These are phyloP conservation scores for Scaptomyza cyrtandrae DNA, from an alignment of 2,888 invertebrate genomes.

Conservation along the genomic window DNA sequence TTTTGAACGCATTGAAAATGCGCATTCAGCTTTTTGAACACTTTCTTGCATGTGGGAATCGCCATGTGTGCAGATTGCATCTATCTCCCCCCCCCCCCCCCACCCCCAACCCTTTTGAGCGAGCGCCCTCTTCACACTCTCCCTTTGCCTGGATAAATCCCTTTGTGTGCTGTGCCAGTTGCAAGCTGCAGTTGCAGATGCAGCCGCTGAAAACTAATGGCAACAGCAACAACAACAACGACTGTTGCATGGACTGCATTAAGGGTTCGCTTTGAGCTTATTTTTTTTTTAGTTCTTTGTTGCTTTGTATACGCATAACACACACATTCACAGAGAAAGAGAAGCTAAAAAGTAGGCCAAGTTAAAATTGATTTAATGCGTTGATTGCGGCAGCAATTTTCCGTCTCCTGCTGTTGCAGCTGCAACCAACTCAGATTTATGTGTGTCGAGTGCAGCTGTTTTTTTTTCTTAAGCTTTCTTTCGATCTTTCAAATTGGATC, in stretches of 20 bases:
- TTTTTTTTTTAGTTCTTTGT: constrained; percentile 9
- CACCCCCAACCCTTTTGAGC: background rate
- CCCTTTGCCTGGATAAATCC: background rate
- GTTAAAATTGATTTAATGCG: constrained; percentile 82
- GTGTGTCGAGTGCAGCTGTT: constrained; percentile 55
- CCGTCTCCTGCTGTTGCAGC: constrained; percentile 28
- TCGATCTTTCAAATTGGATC: constrained; percentile 33
- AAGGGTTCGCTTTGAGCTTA: constrained; percentile 57
- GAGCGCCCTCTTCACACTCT: background rate
- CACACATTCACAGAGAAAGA: background rate
- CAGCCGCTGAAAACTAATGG: constrained; percentile 15
- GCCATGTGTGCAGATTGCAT: constrained; percentile 60
- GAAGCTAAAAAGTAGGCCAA: constrained; percentile 78
- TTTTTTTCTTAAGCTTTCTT: constrained; percentile 19
- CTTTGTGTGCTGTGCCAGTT: constrained; percentile 48
- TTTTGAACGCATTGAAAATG: constrained; percentile 1
- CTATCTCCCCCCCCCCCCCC: background rate
- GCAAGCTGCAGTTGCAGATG: constrained; percentile 56
- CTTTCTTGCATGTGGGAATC: constrained; percentile 1
- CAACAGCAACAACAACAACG: constrained; percentile 7
- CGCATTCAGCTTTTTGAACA: constrained; percentile 7
- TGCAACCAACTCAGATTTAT: constrained; percentile 59
- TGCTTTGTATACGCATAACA: constrained; percentile 14
- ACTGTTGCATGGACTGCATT: constrained; percentile 24
- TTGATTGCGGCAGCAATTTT: constrained; percentile 58